Percentiles rank a stretch among this genome's conserved stretches.
phyloP scores from a whole-genome alignment of 2,113 vertebrate genomes.

The Nicator chloris region DNA sequence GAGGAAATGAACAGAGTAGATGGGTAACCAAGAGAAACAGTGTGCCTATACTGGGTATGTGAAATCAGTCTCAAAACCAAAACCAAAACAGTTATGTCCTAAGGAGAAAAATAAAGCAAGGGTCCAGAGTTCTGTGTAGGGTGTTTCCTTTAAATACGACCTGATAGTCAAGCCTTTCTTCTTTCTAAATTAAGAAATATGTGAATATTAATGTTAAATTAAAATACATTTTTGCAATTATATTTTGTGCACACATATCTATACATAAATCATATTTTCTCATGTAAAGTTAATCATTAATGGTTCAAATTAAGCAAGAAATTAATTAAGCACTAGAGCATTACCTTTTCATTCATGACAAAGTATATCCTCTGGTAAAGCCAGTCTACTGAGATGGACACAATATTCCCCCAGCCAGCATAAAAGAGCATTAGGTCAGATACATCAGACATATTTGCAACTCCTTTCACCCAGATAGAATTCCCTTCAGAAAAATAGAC shows the following conservation, averaged over 20 bases:
- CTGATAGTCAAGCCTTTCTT: neutral
- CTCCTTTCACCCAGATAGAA: slow-evolving; percentile 74
- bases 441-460: slow-evolving; percentile 57
- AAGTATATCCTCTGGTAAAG: slow-evolving; percentile 77
- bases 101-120: neutral
- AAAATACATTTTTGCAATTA: neutral
- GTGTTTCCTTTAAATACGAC: neutral
- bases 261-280: neutral
- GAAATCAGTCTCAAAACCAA: neutral
- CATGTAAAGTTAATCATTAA: neutral
- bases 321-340: neutral
- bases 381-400: slow-evolving; percentile 76
- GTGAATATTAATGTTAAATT: neutral
- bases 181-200: neutral
- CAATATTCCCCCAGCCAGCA: slow-evolving; percentile 64
- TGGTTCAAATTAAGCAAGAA: neutral
- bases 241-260: neutral
- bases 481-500: slow-evolving; percentile 77
- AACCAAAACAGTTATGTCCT: neutral
- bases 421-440: slow-evolving; percentile 70
- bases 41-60: neutral
- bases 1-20: neutral
- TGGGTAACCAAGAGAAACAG: neutral
- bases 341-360: slow-evolving; percentile 73
- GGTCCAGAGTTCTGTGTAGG: neutral